A percentile compares a stretch with the other conserved stretches of the same genome.
phyloP scores from a whole-genome alignment of 2,797 vertebrate species.

The Discoglossus pictus region DNA sequence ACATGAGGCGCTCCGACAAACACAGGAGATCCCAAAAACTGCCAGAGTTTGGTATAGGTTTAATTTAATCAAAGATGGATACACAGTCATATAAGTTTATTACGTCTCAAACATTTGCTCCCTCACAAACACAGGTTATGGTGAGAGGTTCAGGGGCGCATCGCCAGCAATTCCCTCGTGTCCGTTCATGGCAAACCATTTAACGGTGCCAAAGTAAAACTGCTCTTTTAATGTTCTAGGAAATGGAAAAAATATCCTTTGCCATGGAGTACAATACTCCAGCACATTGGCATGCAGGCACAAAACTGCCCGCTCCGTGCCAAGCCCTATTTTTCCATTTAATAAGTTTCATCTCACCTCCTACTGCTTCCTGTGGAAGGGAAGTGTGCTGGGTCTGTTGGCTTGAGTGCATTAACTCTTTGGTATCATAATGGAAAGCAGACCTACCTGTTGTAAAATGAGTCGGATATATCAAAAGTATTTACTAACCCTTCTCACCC shows the following conservation, averaged over 20 bases:
- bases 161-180: slow-evolving; percentile 10
- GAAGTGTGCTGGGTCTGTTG: slow-evolving; percentile 27
- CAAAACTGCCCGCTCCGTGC: slow-evolving; percentile 32
- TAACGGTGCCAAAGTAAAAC: slow-evolving; percentile 14
- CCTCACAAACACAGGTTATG: background rate
- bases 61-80: too few relatives aligned
- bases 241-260: slow-evolving; percentile 43
- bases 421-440: too few relatives aligned
- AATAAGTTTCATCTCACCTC: slow-evolving; percentile 47
- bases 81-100: too few relatives aligned
- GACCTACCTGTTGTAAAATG: too few relatives aligned
- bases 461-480: too few relatives aligned
- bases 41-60: too few relatives aligned
- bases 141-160: background rate
- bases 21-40: too few relatives aligned
- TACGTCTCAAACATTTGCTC: too few relatives aligned
- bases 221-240: slow-evolving; percentile 43
- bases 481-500: too few relatives aligned
- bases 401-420: slow-evolving; percentile 16
- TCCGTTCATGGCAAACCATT: slow-evolving; percentile 9
- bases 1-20: too few relatives aligned
- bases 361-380: slow-evolving; percentile 36
- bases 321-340: slow-evolving; percentile 48
- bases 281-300: slow-evolving; percentile 47
- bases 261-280: slow-evolving; percentile 43